Base-by-base conservation (phyloP, 30 jellyfish, hydroid and myxozoan genomes). In the Turritopsis rubra region DNA sequence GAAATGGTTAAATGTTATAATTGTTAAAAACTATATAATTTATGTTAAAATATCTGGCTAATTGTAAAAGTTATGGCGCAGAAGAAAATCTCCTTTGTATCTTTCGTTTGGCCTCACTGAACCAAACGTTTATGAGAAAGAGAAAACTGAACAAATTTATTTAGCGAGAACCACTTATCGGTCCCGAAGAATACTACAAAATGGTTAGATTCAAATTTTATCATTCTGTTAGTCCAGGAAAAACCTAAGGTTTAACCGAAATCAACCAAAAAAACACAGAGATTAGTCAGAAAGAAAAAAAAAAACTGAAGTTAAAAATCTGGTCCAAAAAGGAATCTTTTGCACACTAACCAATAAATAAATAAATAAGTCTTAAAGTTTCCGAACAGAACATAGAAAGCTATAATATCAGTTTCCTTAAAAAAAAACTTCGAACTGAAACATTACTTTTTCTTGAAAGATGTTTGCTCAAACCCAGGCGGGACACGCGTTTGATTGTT, bases 11-110 rank as follows among this genome's bases (percentile, higher is more conserved):
- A 27, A 68, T 68, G 28, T n/a, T n/a, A n/a, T n/a, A n/a, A 27
- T 27, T 68, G 30, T n/a, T 68, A 68, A 68, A 68, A 68, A 68
- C 77, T 68, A 68, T 68, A 68, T 68, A 68, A 68, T 68, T 68
- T 68, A 68, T 68, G 77, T 68, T 68, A 68, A 68, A 68, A 68
- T 68, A 68, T 68, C 30, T 27, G 77, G 28, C 77, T 68, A 7
- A 23, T 68, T 23, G 28, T n/a, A n/a, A 68, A n/a, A 68, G 30
- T n/a, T n/a, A 23, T 7, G 9, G 77, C 28, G 30, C 28, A 68
- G 77, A 68, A n/a, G 8, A 68, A 23, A 68, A 16, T 23, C 77
- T 23, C 30, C 30, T 16, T 68, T 68, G 30, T n/a, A 68, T n/a
- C 22, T n/a, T n/a, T 13, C 9, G 13, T 41, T 41, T 5, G 60